Evolutionary conservation across 1,140 invertebrate genomes (phyloP).

Genomic region (Drosophila melanogaster): DNA sequence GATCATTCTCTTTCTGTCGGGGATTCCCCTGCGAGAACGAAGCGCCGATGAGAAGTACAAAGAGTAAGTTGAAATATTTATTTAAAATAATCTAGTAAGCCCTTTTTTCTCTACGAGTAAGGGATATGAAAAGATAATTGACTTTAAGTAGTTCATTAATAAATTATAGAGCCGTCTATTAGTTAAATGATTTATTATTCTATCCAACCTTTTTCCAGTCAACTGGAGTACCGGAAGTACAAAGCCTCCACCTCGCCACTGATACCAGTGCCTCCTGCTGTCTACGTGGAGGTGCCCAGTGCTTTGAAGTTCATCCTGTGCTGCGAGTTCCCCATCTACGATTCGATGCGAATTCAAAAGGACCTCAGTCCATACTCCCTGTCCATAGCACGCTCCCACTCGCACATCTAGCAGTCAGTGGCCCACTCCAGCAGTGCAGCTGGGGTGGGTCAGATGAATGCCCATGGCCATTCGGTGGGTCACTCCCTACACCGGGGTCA

Average conservation of each 20-base stretch:
- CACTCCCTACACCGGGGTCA: slow-evolving; percentile 74
- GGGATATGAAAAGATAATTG: background rate
- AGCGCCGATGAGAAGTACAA: slow-evolving; percentile 94
- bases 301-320: slow-evolving; percentile 93
- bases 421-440: slow-evolving; percentile 76
- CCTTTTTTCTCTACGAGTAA: too few relatives aligned
- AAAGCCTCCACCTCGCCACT: slow-evolving; percentile 94
- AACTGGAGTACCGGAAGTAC: slow-evolving; percentile 93
- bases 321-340: slow-evolving; percentile 94
- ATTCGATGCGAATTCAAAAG: slow-evolving; percentile 89
- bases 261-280: slow-evolving; percentile 92
- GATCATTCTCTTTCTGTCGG: slow-evolving; percentile 95
- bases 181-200: slow-evolving; percentile 25
- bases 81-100: too few relatives aligned
- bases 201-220: slow-evolving; percentile 85
- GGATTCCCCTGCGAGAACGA: slow-evolving; percentile 93
- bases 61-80: slow-evolving; percentile 87
- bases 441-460: slow-evolving; percentile 65
- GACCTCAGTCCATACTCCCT: slow-evolving; percentile 90
- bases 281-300: slow-evolving; percentile 93
- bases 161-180: background rate
- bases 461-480: slow-evolving; percentile 20
- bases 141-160: background rate
- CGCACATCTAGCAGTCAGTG: slow-evolving; percentile 88
- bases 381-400: slow-evolving; percentile 90